Evolutionary conservation across 2,888 invertebrate genomes (phyloP), one percentile per base, ranked within the genome.

Genomic region (Erebia aethiops): DNA sequence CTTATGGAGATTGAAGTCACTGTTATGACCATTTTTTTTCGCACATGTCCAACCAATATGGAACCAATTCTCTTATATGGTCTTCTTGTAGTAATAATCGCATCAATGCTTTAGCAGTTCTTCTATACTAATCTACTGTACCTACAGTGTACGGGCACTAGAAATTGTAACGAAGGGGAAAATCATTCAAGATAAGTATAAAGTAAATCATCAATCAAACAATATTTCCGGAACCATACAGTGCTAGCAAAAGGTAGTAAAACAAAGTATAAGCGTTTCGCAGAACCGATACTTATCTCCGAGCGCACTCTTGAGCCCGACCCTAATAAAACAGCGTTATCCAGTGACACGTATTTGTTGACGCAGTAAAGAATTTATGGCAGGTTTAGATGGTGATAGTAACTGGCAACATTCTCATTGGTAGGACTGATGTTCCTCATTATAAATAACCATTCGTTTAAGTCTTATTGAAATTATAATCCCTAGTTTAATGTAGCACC

Each of bases 291-390:
- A 80, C 80, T 81, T 80, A 78, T 75, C 78, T 73, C 72, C 18
- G 61, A 74, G 72, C 75, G 77, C 74, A 75, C 77, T 78, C 78
- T 74, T 69, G 72, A 81, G 79, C 79, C 85, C 86, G 88, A 87
- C 90, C 88, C 84, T 86, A 85, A 89, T 89, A 89, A 86, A 88
- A 81, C 81, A 85, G 75, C 73, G 79, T 83, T 83, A 78, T 77
- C 82, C 80, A 79, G 76, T 78, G 79, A 78, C 80, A 78, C 76
- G 81, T 85, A 88, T 88, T 87, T 87, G 86, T 87, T 86, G 83
- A 83, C 81, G 77, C 76, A 82, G 82, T 81, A 83, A 86, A 85
- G 86, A 87, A 86, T 86, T 87, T 85, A 61, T 46, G 61, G 61
- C 61, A 86, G 80, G 86, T 84, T 78, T 79, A 82, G 81, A 83